These are phyloP conservation scores for Ostrea denselamellosa DNA, from an alignment of 1,140 invertebrate genomes.

Conservation along the genomic window DNA sequence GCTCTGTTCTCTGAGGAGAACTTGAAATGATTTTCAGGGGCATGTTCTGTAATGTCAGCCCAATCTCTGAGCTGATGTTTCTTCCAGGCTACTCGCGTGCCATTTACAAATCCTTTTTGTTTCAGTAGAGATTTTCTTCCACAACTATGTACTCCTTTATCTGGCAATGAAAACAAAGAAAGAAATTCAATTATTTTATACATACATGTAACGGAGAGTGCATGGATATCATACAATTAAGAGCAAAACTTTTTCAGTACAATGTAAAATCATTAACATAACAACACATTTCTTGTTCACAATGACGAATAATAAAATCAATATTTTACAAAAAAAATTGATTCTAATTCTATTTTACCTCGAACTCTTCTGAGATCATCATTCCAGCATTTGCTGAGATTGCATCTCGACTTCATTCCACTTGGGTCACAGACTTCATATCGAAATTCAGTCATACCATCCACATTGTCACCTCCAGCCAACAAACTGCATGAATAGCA, in stretches of 20 bases:
- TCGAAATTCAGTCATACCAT: constrained; percentile 1
- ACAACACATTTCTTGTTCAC: no score
- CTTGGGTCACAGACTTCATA: not conserved
- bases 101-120: not conserved
- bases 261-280: no score
- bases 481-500: not conserved
- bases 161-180: not conserved
- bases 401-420: not conserved
- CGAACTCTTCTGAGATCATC: not conserved
- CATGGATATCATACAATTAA: no score
- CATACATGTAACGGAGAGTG: no score
- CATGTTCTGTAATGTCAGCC: not conserved
- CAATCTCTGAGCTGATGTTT: not conserved
- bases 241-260: no score
- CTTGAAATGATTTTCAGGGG: not conserved
- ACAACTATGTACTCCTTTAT: not conserved
- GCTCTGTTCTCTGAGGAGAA: not conserved
- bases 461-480: not conserved
- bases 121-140: not conserved
- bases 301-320: no score
- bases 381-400: not conserved
- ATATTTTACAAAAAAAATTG: no score
- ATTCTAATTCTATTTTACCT: no score
- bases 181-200: not conserved
- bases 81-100: not conserved